phyloP scores from a whole-genome alignment of 2,113 vertebrate species.

The Aspiorhynchus laticeps region DNA sequence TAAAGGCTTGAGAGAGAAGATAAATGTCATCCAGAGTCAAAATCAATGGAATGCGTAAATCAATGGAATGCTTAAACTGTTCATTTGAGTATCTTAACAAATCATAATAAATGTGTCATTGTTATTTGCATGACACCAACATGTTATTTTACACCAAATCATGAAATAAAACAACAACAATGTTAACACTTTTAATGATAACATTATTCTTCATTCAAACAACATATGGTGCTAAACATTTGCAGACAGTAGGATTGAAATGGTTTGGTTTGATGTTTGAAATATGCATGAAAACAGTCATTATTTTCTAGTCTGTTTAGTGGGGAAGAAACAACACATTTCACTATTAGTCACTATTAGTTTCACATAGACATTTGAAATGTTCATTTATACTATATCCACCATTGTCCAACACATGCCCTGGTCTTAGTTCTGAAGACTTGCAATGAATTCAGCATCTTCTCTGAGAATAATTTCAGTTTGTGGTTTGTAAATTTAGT shows the following conservation, averaged over 20 bases:
- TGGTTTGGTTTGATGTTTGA: too few species aligned
- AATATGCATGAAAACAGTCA: neutral
- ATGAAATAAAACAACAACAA: neutral
- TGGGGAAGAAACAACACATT: neutral
- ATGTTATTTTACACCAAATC: neutral
- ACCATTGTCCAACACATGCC: conserved; percentile 27
- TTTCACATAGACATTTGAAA: conserved; percentile 8
- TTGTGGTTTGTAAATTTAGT: neutral
- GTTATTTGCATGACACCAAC: too few species aligned
- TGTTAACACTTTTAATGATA: neutral
- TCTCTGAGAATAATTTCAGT: neutral
- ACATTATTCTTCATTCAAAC: neutral
- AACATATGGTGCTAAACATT: neutral
- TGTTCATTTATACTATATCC: neutral
- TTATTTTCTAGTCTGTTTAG: neutral
- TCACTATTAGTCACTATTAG: neutral
- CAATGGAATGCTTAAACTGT: neutral
- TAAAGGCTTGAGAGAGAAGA: neutral
- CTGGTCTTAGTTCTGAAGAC: conserved; percentile 42
- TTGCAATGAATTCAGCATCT: conserved; percentile 51
- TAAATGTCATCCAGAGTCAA: neutral
- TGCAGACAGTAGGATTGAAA: neutral
- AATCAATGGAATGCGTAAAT: neutral
- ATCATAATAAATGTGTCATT: neutral
- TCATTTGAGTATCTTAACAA: neutral